These are phyloP conservation scores for Ashinkailepas kermadecensis DNA, from an alignment of 2,888 invertebrate genomes.

Conservation along the genomic window DNA sequence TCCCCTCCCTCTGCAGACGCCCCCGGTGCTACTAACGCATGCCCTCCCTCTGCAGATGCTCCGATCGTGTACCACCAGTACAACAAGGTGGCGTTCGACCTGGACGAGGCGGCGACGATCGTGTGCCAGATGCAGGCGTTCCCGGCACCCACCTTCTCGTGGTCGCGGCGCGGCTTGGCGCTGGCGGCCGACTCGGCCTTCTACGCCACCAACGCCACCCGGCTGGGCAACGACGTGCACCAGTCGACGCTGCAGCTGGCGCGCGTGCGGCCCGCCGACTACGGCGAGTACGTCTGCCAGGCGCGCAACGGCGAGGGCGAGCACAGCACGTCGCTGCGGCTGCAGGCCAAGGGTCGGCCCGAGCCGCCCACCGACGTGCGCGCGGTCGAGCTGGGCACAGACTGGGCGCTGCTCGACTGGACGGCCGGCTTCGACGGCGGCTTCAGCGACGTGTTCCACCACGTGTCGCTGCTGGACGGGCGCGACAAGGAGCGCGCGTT, in stretches of 20 bases:
- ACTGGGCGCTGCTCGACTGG: slow-evolving; percentile 73
- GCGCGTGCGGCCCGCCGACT: slow-evolving; percentile 69
- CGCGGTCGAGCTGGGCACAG: slow-evolving; percentile 65
- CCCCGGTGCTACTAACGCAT: too few species aligned
- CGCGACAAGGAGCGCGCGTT: slow-evolving; percentile 60
- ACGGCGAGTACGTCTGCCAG: slow-evolving; percentile 83
- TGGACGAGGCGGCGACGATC: slow-evolving; percentile 75
- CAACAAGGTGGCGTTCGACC: slow-evolving; percentile 66
- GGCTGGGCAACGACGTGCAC: slow-evolving; percentile 32
- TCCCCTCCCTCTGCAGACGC: too few species aligned
- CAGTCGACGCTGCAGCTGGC: slow-evolving; percentile 59
- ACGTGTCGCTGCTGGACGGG: slow-evolving; percentile 22
- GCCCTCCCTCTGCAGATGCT: slow-evolving; percentile 53
- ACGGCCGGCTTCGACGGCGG: slow-evolving; percentile 88
- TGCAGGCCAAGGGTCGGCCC: slow-evolving; percentile 81
- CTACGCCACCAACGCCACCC: slow-evolving; percentile 28
- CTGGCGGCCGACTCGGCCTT: slow-evolving; percentile 62
- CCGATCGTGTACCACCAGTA: slow-evolving; percentile 71
- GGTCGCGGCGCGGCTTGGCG: slow-evolving; percentile 56
- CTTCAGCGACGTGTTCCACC: slow-evolving; percentile 44
- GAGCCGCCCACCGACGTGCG: slow-evolving; percentile 68
- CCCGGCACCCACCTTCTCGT: slow-evolving; percentile 86
- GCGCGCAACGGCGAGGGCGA: slow-evolving; percentile 80
- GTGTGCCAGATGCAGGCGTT: slow-evolving; percentile 83
- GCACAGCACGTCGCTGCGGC: slow-evolving; percentile 50